phyloP scores from a whole-genome alignment of 2,797 vertebrate genomes.

The Acipenser ruthenus region DNA sequence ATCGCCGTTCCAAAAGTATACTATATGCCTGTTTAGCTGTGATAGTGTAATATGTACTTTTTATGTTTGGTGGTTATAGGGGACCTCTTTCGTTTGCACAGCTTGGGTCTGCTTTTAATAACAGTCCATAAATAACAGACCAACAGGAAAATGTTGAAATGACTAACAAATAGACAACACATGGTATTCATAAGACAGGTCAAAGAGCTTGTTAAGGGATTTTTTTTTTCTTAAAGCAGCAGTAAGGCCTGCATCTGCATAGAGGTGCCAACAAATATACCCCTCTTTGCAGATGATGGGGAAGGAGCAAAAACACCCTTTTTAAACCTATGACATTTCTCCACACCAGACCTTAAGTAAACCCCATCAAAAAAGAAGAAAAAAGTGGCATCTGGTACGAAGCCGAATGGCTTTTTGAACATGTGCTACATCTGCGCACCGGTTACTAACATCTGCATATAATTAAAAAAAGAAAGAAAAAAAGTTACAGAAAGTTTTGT shows the following conservation, averaged over 20 bases:
- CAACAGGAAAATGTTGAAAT: slow-evolving; percentile 41
- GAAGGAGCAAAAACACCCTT: slow-evolving; percentile 37
- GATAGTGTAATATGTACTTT: too few relatives aligned
- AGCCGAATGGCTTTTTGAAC: too few relatives aligned
- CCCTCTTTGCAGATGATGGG: slow-evolving; percentile 64
- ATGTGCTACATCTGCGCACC: too few relatives aligned
- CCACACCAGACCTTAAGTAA: slow-evolving; percentile 40
- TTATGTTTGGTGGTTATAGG: too few relatives aligned
- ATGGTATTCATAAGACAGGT: slow-evolving; percentile 75
- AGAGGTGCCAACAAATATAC: slow-evolving; percentile 70
- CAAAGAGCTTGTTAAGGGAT: slow-evolving; percentile 54
- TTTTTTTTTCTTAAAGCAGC: slow-evolving; percentile 41
- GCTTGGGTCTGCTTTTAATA: slow-evolving; percentile 36
- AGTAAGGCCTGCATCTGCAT: slow-evolving; percentile 59
- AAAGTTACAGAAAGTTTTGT: too few relatives aligned
- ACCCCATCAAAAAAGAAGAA: too few relatives aligned
- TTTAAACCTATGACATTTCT: slow-evolving; percentile 47
- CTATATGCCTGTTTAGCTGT: too few relatives aligned
- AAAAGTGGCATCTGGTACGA: too few relatives aligned
- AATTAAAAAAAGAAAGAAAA: too few relatives aligned
- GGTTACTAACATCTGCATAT: too few relatives aligned
- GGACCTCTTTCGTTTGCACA: too few relatives aligned
- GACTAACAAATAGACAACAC: slow-evolving; percentile 65
- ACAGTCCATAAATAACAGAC: slow-evolving; percentile 58
- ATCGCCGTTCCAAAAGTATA: too few relatives aligned